phyloP scores from a whole-genome alignment of 2,113 vertebrate genomes.

The Calyptomena viridis region DNA sequence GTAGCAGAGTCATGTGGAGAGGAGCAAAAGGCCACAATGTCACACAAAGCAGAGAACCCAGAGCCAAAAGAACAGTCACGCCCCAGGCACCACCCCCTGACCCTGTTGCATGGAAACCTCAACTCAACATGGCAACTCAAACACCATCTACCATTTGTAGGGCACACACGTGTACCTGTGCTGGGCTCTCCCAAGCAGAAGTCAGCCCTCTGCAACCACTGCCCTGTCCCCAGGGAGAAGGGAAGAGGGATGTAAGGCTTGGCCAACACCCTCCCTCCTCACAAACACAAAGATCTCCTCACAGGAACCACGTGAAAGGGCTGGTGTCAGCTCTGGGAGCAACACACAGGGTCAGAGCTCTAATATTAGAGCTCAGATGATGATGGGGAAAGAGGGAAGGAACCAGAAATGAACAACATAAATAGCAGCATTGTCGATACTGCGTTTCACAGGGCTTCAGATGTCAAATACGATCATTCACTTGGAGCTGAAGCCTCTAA shows the following conservation, averaged over 20 bases:
- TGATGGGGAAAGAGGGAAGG: not conserved
- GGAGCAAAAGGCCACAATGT: not conserved
- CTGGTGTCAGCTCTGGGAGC: not conserved
- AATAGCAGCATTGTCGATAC: slow-evolving; percentile 39
- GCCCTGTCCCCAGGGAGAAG: fast-evolving
- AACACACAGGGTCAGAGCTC: not conserved
- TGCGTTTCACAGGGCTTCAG: not conserved
- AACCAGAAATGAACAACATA: not conserved
- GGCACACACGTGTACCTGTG: fast-evolving
- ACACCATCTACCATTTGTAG: fast-evolving
- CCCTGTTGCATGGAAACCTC: fast-evolving
- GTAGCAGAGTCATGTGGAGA: not conserved
- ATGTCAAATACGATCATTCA: not conserved
- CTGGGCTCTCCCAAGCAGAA: not conserved
- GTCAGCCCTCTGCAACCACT: not conserved
- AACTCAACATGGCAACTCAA: too few relatives aligned
- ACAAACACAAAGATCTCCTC: not conserved
- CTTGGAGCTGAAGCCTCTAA: slow-evolving; percentile 26
- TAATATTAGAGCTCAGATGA: not conserved
- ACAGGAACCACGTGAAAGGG: not conserved
- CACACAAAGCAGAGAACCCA: not conserved
- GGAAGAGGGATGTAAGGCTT: not conserved
- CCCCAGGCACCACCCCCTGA: not conserved
- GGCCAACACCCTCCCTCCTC: not conserved
- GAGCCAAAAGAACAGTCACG: not conserved